phyloP scores from a whole-genome alignment of 2,113 vertebrate species.

The Passer domesticus region DNA sequence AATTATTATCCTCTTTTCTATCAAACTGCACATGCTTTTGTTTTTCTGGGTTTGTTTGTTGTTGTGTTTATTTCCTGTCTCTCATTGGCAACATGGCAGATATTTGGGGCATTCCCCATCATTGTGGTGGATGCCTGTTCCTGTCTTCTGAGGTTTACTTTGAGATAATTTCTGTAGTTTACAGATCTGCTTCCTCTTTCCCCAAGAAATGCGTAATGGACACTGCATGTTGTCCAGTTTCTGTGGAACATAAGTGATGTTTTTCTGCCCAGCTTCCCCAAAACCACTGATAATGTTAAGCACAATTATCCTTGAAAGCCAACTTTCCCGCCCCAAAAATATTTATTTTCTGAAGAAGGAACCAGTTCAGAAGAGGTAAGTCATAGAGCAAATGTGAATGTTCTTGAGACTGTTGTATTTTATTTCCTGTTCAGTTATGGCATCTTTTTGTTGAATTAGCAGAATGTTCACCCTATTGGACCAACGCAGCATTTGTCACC shows the following conservation, averaged over 20 bases:
- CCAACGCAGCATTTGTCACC: not conserved
- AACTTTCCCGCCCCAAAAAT: accelerated
- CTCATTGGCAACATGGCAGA: not conserved
- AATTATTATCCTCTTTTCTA: no score
- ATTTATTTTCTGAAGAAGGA: not conserved
- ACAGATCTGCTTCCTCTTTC: not conserved
- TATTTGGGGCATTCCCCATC: not conserved
- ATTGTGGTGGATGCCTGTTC: no score
- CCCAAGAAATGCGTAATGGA: not conserved
- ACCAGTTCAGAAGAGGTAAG: not conserved
- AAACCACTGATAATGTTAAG: not conserved
- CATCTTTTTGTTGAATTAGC: not conserved
- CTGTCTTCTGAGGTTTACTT: not conserved
- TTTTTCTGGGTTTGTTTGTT: not conserved
- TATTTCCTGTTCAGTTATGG: not conserved
- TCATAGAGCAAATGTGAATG: not conserved
- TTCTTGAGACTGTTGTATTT: not conserved
- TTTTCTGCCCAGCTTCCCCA: not conserved
- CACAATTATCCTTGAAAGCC: not conserved
- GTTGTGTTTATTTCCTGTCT: not conserved
- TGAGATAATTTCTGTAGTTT: not conserved
- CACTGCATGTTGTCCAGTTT: not conserved
- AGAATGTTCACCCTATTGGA: not conserved
- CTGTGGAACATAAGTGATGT: not conserved
- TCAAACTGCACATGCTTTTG: not conserved